These are phyloP conservation scores for Carposina sasakii DNA, from an alignment of 1,140 invertebrate genomes.

Conservation along the genomic window DNA sequence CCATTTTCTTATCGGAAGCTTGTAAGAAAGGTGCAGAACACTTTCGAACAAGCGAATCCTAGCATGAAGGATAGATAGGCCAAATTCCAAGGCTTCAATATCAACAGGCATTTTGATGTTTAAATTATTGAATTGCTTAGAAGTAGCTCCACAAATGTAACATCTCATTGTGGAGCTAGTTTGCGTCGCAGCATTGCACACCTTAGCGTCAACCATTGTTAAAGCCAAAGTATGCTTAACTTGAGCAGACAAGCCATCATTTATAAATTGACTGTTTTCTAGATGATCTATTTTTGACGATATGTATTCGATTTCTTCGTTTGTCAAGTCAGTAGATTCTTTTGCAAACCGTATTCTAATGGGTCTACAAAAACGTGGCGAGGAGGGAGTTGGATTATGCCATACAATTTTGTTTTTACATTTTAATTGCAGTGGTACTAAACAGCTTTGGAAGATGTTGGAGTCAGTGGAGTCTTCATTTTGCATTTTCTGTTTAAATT, in stretches of 20 bases:
- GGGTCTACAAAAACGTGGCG: slow-evolving; percentile 28
- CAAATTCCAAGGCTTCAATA: background rate
- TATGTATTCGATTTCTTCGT: slow-evolving; percentile 27
- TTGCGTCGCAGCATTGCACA: background rate
- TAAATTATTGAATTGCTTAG: background rate
- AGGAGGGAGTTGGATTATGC: slow-evolving; percentile 38
- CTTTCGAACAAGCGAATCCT: background rate
- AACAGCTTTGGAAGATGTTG: slow-evolving; percentile 23
- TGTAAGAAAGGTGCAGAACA: background rate
- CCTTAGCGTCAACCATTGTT: slow-evolving; percentile 54
- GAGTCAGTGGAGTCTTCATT: slow-evolving; percentile 11
- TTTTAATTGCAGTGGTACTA: slow-evolving; percentile 15
- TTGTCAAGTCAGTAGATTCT: slow-evolving; percentile 22
- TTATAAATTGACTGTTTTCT: background rate
- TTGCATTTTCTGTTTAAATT: slow-evolving; percentile 20
- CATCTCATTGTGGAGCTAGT: slow-evolving; percentile 1
- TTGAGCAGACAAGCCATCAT: background rate
- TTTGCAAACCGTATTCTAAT: slow-evolving; percentile 26
- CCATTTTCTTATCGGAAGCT: background rate
- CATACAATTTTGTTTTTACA: slow-evolving; percentile 26
- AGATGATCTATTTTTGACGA: background rate
- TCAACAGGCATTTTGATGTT: background rate
- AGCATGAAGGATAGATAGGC: background rate
- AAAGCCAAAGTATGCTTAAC: slow-evolving; percentile 24
- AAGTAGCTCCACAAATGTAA: slow-evolving; percentile 1